phyloP scores from a whole-genome alignment of 2,113 vertebrate species.

The Sinocyclocheilus rhinocerous region DNA sequence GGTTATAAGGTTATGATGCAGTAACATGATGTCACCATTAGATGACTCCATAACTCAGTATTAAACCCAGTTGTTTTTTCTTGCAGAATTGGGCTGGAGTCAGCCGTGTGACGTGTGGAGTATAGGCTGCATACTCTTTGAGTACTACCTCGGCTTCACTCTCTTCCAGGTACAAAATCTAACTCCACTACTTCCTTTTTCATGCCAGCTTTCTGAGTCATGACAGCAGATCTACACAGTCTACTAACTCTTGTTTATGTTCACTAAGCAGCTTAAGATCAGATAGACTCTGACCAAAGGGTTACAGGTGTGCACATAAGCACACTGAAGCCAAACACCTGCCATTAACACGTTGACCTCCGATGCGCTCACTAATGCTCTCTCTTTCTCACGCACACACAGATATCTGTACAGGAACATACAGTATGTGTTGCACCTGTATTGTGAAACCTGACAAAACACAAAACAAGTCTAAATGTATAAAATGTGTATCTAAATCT shows the following conservation, averaged over 20 bases:
- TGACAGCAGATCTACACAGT: conserved; percentile 16
- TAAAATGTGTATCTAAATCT: too few relatives aligned
- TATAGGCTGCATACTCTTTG: conserved; percentile 94
- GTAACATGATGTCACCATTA: neutral
- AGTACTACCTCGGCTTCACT: conserved; percentile 95
- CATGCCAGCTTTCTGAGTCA: neutral
- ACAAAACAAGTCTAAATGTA: neutral
- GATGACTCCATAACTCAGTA: neutral
- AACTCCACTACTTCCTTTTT: neutral
- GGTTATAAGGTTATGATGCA: neutral
- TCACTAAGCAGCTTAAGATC: conserved; percentile 41
- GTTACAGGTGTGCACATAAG: conserved; percentile 10
- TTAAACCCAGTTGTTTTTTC: neutral
- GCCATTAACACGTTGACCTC: neutral
- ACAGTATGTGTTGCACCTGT: neutral
- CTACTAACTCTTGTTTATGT: conserved; percentile 1
- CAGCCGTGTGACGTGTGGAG: conserved; percentile 98
- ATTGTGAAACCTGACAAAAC: neutral
- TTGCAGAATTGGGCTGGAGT: conserved; percentile 91
- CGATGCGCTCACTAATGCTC: neutral
- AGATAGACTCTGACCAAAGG: neutral
- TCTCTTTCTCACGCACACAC: neutral
- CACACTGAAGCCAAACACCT: conserved; percentile 31
- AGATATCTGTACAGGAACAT: neutral
- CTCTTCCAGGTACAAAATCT: conserved; percentile 86